Evolutionary conservation across 2,113 vertebrate genomes (phyloP), one percentile per base, ranked within the genome.

Genomic region (Mesoclemmys tuberculata): DNA sequence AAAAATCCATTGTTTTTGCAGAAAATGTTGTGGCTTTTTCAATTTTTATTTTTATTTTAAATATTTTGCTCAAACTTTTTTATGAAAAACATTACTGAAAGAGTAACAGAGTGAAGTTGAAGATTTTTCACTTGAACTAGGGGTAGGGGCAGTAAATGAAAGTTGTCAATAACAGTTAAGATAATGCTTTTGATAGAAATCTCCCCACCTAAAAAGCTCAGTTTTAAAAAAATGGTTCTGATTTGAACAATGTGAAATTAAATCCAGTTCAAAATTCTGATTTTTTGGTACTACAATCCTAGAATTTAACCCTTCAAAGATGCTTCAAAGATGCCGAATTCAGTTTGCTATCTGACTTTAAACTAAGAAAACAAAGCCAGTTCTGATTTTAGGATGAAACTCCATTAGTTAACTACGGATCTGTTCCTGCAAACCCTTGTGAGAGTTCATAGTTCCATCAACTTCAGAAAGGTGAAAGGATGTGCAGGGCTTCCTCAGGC

Each of bases 381-480:
- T 71, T 71, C 64, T n/a, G 35, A 68, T 68, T 68, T 68, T 68
- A 68, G 64, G n/a, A n/a, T 68, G 64, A 68, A n/a, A 68, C 64
- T 68, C 64, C 64, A 68, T n/a, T n/a, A 9, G 35, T 68, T 68
- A 68, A 31, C 35, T 68, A 68, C 16, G 82, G 52, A 54, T 46
- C 74, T 44, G 82, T 19, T 82, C 79, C 38, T 87, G 56, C 3
- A 6, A n/a, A 44, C 24, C 14, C n/a, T 9, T 19, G 16, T 51
- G 2, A 6, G 1, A 11, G 12, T 35, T 79, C 19, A 27, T 16
- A 61, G 41, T 27, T n/a, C 38, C 84, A 44, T 3, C 0, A 0
- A 8, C 75, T 84, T 54, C 83, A 49, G 46, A 54, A 61, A 44
- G 51, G 35, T 51, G 4, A n/a, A 18, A 44, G 13, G 79, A 46